Evolutionary conservation across 2,888 invertebrate genomes (phyloP).

Genomic region (Brenthis daphne): DNA sequence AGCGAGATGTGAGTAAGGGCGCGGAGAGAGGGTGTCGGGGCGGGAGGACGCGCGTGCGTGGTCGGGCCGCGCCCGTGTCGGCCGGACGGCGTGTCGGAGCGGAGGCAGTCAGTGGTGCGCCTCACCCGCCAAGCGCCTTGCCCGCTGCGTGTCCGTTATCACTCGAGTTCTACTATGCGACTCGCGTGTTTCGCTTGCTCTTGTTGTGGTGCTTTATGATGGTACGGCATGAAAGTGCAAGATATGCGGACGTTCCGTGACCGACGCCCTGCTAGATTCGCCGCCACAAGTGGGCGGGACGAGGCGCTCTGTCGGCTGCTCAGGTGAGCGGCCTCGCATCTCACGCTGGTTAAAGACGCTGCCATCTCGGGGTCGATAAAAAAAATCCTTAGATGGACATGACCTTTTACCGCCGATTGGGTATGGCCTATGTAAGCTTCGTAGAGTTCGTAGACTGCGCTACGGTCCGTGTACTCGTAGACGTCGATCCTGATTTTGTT

Average conservation of each 20-base stretch:
- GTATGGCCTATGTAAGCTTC: constrained; percentile 26
- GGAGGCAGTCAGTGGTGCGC: constrained; percentile 60
- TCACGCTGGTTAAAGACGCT: constrained; percentile 64
- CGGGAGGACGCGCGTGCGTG: constrained; percentile 61
- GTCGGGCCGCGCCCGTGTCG: constrained; percentile 57
- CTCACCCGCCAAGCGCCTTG: constrained; percentile 49
- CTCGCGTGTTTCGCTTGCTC: constrained; percentile 69
- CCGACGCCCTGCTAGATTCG: constrained; percentile 56
- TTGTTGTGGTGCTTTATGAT: constrained; percentile 80
- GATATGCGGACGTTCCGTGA: constrained; percentile 80
- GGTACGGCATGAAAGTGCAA: constrained; percentile 76
- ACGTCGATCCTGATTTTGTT: constrained; percentile 15
- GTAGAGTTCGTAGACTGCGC: constrained; percentile 36
- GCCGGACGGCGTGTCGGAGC: constrained; percentile 42
- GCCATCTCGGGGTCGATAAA: constrained; percentile 74
- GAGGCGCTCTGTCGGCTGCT: constrained; percentile 67
- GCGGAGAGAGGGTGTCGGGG: constrained; percentile 44
- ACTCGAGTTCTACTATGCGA: constrained; percentile 61
- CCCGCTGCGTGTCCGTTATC: constrained; percentile 45
- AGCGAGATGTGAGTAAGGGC: constrained; percentile 73
- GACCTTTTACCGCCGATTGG: constrained; percentile 34
- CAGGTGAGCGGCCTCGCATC: constrained; percentile 76
- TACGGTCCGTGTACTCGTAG: constrained; percentile 27
- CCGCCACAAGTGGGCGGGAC: constrained; percentile 78
- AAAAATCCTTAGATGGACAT: constrained; percentile 46